Conservation (phyloP, 2,113 vertebrate species). For the Lophius piscatorius region DNA sequence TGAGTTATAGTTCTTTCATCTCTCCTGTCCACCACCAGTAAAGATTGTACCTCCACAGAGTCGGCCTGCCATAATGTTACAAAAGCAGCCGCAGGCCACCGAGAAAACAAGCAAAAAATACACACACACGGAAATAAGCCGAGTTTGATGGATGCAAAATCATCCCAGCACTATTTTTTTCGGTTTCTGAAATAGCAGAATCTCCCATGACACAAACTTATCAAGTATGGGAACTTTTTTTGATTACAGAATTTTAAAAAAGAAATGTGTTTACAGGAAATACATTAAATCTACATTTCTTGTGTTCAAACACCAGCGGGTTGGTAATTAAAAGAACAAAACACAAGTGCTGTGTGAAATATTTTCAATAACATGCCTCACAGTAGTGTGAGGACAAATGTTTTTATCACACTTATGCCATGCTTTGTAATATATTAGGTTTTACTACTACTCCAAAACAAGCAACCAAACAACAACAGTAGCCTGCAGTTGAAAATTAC, state of each 20-base stretch:
- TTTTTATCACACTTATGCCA: background rate
- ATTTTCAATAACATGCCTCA: background rate
- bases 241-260: background rate
- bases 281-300: background rate
- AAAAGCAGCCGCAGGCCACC: conserved; percentile 38
- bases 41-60: conserved; percentile 36
- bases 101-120: conserved; percentile 6
- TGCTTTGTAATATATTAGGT: too few relatives aligned
- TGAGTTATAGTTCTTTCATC: conserved; percentile 70
- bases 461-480: too few relatives aligned
- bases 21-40: conserved; percentile 48
- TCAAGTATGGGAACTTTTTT: conserved; percentile 1
- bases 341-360: background rate
- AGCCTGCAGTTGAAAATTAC: background rate
- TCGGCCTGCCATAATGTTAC: conserved; percentile 26
- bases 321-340: background rate
- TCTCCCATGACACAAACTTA: conserved; percentile 20
- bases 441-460: too few relatives aligned
- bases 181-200: background rate
- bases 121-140: background rate
- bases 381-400: background rate
- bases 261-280: background rate
- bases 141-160: background rate
- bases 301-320: background rate
- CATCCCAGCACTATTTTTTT: background rate